These are phyloP conservation scores for Lomographa bimaculata DNA, from an alignment of 2,888 invertebrate species.

Conservation along the genomic window DNA sequence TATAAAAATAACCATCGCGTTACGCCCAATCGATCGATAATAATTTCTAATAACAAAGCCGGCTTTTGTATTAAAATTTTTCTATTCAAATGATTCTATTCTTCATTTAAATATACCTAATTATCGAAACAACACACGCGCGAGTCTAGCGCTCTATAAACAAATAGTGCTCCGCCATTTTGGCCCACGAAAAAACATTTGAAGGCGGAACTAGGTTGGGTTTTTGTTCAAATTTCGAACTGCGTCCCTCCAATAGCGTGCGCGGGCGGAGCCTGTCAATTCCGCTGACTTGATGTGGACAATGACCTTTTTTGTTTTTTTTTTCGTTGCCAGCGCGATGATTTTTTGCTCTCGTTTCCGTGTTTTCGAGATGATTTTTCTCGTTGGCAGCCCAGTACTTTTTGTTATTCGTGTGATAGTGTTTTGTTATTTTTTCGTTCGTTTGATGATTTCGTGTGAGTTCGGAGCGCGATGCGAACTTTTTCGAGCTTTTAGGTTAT, in stretches of 20 bases:
- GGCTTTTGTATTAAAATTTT: too few relatives aligned
- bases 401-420: conserved; percentile 9
- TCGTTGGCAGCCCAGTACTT: conserved; percentile 14
- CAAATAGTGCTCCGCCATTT: conserved; percentile 78
- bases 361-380: conserved; percentile 32
- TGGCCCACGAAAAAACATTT: conserved; percentile 78
- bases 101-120: too few relatives aligned
- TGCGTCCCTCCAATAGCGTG: conserved; percentile 75
- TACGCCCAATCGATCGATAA: too few relatives aligned
- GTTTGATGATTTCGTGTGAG: conserved; percentile 28
- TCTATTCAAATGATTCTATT: too few relatives aligned
- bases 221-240: conserved; percentile 80
- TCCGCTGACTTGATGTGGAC: conserved; percentile 75
- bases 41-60: too few relatives aligned
- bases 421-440: conserved; percentile 25
- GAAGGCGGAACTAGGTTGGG: conserved; percentile 82
- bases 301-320: conserved; percentile 70
- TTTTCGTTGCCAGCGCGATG: conserved; percentile 40
- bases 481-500: conserved; percentile 14
- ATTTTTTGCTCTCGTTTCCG: conserved; percentile 42
- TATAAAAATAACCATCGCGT: too few relatives aligned
- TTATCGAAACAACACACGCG: too few relatives aligned
- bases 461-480: conserved; percentile 11
- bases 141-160: conserved; percentile 57
- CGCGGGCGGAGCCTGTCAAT: conserved; percentile 80